Evolutionary conservation across 2,797 vertebrate species (phyloP).

Genomic region (Urocyon cinereoargenteus): DNA sequence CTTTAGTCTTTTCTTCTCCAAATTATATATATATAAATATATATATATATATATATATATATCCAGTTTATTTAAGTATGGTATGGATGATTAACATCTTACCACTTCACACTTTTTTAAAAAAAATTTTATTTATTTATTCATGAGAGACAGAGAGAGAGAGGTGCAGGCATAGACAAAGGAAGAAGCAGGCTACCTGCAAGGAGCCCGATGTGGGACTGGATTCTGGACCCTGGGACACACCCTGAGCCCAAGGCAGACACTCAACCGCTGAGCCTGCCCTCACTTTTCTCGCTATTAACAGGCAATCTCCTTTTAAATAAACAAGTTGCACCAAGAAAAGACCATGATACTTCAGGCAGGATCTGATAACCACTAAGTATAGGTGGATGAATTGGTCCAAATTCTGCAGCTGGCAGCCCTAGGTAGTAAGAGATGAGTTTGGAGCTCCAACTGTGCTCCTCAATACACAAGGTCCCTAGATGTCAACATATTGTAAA

Average conservation of each 20-base stretch:
- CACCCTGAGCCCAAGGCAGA: too few relatives aligned
- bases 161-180: too few relatives aligned
- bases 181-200: too few relatives aligned
- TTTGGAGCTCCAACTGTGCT: not conserved
- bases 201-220: too few relatives aligned
- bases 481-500: not conserved
- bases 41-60: not conserved
- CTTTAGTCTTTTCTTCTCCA: not conserved
- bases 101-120: not conserved
- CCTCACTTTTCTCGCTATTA: not conserved
- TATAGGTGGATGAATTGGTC: not conserved
- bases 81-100: not conserved
- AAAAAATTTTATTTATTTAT: too few relatives aligned
- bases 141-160: too few relatives aligned
- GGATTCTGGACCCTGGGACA: too few relatives aligned
- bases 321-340: not conserved
- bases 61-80: not conserved
- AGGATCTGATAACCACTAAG: not conserved
- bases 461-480: not conserved
- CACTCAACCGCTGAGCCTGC: too few relatives aligned
- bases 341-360: not conserved
- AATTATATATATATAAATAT: not conserved
- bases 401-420: not conserved
- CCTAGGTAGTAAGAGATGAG: not conserved
- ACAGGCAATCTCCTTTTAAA: not conserved